These are phyloP conservation scores for Melanocharis versteri DNA, from an alignment of 2,113 vertebrate genomes.

Conservation along the genomic window DNA sequence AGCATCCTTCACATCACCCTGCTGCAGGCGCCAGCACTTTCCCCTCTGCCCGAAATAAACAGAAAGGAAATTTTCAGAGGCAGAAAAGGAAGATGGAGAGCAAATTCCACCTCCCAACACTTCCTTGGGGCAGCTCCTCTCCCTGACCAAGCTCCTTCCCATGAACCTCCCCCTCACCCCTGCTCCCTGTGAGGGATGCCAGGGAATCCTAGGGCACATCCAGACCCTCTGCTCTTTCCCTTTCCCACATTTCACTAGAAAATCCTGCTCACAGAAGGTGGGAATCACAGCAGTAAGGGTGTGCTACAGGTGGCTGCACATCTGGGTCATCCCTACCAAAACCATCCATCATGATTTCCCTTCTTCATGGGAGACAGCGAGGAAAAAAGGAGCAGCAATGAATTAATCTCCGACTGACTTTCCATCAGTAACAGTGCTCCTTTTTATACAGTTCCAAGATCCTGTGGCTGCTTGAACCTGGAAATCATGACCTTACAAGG, in stretches of 20 bases:
- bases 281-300: accelerated
- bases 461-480: background rate
- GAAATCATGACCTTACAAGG: background rate
- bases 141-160: background rate
- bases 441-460: background rate
- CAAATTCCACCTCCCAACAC: background rate
- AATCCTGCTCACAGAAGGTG: background rate
- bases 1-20: background rate
- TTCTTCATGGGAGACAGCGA: background rate
- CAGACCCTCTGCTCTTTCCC: background rate
- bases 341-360: accelerated
- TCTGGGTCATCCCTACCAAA: background rate
- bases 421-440: background rate
- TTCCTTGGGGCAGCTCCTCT: background rate
- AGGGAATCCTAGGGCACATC: background rate
- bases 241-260: background rate
- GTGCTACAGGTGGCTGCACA: background rate
- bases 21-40: background rate
- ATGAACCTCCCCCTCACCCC: background rate
- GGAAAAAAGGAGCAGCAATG: background rate
- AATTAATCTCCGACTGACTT: background rate
- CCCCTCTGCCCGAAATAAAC: background rate
- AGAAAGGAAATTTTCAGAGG: background rate
- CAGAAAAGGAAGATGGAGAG: background rate
- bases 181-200: background rate